phyloP scores from a whole-genome alignment of 2,888 invertebrate species.

The Taphrorychus bicolor region DNA sequence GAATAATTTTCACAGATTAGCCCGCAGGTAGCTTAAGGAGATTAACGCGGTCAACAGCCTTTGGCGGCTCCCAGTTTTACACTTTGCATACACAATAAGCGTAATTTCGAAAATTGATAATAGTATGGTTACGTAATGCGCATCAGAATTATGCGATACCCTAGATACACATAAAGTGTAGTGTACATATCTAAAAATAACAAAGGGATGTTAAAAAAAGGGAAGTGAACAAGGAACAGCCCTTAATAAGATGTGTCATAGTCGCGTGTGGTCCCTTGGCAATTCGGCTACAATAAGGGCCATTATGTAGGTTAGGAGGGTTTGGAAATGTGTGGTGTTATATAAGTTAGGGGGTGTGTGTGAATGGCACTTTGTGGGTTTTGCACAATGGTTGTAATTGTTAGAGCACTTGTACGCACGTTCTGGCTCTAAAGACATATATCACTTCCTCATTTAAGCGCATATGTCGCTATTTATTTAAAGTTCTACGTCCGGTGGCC shows the following conservation, averaged over 20 bases:
- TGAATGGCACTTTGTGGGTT: constrained; percentile 12
- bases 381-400: background rate
- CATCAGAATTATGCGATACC: no score
- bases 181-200: no score
- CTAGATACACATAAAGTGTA: no score
- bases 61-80: background rate
- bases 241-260: background rate
- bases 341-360: constrained; percentile 16
- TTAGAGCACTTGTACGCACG: background rate
- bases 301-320: constrained; percentile 21
- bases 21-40: background rate
- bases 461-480: background rate
- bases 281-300: constrained; percentile 2
- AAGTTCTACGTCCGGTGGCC: no score
- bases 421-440: background rate
- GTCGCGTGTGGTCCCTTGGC: background rate
- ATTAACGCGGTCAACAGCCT: constrained; percentile 1
- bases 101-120: background rate
- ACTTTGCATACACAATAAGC: background rate
- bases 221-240: background rate
- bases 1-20: background rate
- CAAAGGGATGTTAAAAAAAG: background rate
- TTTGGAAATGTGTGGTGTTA: constrained; percentile 14
- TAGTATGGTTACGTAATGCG: no score
- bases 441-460: background rate